Evolutionary conservation across 2,888 invertebrate species (phyloP).

Genomic region (Anthrax anthrax): DNA sequence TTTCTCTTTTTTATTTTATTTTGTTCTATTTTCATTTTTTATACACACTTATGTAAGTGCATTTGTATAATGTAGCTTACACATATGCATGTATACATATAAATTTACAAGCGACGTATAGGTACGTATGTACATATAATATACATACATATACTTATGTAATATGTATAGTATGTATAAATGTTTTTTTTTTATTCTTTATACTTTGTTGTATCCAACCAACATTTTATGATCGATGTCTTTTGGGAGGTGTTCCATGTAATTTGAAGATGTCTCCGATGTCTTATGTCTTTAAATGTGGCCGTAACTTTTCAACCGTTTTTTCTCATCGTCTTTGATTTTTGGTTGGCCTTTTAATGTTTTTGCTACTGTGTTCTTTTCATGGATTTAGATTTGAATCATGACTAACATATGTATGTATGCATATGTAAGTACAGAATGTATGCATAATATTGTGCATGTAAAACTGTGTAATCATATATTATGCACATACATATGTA

Average conservation of each 20-base stretch:
- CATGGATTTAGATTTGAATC: background rate
- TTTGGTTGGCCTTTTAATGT: constrained; percentile 10
- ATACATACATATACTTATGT: too few relatives aligned
- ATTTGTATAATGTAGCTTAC: too few relatives aligned
- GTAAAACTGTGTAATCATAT: too few relatives aligned
- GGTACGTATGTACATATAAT: too few relatives aligned
- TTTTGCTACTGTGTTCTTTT: constrained; percentile 8
- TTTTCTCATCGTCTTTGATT: constrained; percentile 1
- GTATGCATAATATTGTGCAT: too few relatives aligned
- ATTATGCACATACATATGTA: background rate
- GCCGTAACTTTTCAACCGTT: background rate
- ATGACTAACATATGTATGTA: too few relatives aligned
- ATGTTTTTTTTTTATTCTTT: background rate
- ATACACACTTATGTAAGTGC: too few relatives aligned
- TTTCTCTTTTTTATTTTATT: constrained; percentile 6
- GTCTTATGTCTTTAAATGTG: background rate
- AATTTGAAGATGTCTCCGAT: constrained; percentile 13
- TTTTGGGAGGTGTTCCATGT: constrained; percentile 14
- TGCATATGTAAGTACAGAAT: too few relatives aligned
- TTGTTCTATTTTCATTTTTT: too few relatives aligned
- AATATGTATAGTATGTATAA: too few relatives aligned
- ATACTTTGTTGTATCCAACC: constrained; percentile 1
- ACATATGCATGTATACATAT: too few relatives aligned
- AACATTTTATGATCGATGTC: constrained; percentile 12
- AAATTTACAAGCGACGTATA: too few relatives aligned